phyloP scores from a whole-genome alignment of 2,113 vertebrate genomes.

The Sardina pilchardus region DNA sequence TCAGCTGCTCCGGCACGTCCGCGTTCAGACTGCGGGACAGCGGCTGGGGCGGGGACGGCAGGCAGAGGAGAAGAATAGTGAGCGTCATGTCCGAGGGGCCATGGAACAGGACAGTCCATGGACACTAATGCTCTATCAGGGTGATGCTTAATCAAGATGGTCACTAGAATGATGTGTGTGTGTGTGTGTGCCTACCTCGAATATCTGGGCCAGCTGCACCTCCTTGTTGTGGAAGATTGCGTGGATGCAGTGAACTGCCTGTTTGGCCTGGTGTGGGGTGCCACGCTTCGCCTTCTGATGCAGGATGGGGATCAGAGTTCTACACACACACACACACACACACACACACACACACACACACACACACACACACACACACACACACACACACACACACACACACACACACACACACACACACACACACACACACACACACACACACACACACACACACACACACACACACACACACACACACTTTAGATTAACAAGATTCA shows the following conservation, averaged over 20 bases:
- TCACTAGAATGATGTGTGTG: not conserved
- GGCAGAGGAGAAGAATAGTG: not conserved
- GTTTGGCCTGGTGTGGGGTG: conserved; percentile 98
- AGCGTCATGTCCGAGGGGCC: too few species aligned
- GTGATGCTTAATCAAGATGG: too few species aligned
- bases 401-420: too few species aligned
- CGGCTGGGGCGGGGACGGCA: conserved; percentile 72
- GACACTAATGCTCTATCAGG: too few species aligned
- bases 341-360: not conserved
- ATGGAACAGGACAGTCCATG: too few species aligned
- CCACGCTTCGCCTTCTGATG: conserved; percentile 99
- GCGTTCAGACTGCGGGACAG: conserved; percentile 97
- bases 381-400: too few species aligned
- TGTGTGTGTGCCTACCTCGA: conserved; percentile 81
- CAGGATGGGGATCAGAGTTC: conserved; percentile 95
- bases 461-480: not conserved
- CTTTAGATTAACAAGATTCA: too few species aligned
- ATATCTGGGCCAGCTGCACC: conserved; percentile 97
- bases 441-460: conserved; percentile 1
- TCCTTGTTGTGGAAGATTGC: conserved; percentile 99
- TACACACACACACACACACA: conserved; percentile 54
- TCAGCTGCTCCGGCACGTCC: conserved; percentile 95
- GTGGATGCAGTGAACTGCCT: conserved; percentile 97
- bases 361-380: too few species aligned
- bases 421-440: not conserved